A percentile compares a stretch with the other conserved stretches of the same genome.
These are phyloP conservation scores for Meiosimyza decipiens DNA, from an alignment of 2,888 invertebrate genomes.

Conservation along the genomic window DNA sequence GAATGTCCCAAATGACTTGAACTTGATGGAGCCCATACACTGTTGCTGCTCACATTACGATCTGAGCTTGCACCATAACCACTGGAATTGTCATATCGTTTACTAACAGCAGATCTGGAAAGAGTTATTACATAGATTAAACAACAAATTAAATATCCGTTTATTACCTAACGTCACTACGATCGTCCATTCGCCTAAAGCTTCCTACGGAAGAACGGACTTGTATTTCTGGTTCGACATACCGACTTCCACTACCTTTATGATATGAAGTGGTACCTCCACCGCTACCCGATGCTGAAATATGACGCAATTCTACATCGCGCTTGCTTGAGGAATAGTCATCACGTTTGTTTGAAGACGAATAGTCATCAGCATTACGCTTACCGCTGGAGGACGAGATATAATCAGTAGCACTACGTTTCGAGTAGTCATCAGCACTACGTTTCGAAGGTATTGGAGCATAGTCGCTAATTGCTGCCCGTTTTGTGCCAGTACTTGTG, in stretches of 20 bases:
- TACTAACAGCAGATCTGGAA: slow-evolving; percentile 38
- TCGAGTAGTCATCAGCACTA: slow-evolving; percentile 49
- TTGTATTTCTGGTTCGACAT: slow-evolving; percentile 53
- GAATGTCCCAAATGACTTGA: slow-evolving; percentile 45
- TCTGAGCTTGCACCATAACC: slow-evolving; percentile 49
- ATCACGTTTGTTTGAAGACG: slow-evolving; percentile 57
- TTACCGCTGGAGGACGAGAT: slow-evolving; percentile 52
- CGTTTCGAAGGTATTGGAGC: slow-evolving; percentile 56
- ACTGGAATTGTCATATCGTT: slow-evolving; percentile 62
- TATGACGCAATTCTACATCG: slow-evolving; percentile 64
- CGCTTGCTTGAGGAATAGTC: slow-evolving; percentile 56
- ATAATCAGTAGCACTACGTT: slow-evolving; percentile 55
- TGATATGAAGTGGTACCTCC: slow-evolving; percentile 47
- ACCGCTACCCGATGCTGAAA: slow-evolving; percentile 45
- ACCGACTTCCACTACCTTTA: slow-evolving; percentile 52
- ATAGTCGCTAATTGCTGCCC: slow-evolving; percentile 59
- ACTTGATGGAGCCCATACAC: slow-evolving; percentile 53
- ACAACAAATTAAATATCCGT: neutral
- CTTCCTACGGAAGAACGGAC: slow-evolving; percentile 52
- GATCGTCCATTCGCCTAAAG: slow-evolving; percentile 57
- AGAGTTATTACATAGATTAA: neutral
- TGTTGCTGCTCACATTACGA: slow-evolving; percentile 42
- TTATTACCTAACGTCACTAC: slow-evolving; percentile 46
- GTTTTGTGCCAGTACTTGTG: slow-evolving; percentile 49
- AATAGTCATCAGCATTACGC: slow-evolving; percentile 54